Percentiles rank a stretch among this genome's conserved stretches.
phyloP scores from a whole-genome alignment of 2,888 invertebrate genomes.

The Agrochola litura region DNA sequence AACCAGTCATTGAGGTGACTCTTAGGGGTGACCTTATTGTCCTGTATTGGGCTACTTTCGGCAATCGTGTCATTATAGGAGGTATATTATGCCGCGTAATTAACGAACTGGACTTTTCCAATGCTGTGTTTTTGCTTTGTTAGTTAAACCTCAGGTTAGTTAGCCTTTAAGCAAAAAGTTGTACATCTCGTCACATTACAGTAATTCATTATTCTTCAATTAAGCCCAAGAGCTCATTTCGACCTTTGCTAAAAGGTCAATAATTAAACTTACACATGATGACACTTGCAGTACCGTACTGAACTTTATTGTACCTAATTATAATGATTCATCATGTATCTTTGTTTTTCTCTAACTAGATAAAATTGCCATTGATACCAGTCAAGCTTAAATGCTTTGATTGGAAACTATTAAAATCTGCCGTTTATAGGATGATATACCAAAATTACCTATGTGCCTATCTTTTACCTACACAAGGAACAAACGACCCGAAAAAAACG shows the following conservation, averaged over 20 bases:
- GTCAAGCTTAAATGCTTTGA: not conserved
- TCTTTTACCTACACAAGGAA: not conserved
- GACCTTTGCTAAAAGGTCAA: conserved; percentile 61
- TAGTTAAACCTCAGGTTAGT: conserved; percentile 34
- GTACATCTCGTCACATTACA: conserved; percentile 30
- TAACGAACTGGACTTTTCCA: conserved; percentile 30
- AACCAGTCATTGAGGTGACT: not conserved
- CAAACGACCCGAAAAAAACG: not conserved
- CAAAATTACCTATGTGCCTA: not conserved
- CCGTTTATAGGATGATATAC: not conserved
- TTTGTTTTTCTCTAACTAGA: conserved; percentile 17
- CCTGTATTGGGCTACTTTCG: not conserved
- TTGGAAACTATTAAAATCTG: not conserved
- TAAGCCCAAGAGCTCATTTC: conserved; percentile 56
- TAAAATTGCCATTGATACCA: conserved; percentile 16
- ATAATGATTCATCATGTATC: conserved; percentile 23
- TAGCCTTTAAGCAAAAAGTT: conserved; percentile 53
- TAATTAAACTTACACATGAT: conserved; percentile 57
- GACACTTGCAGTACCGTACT: conserved; percentile 49
- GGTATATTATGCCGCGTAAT: conserved; percentile 7
- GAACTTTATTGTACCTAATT: conserved; percentile 47
- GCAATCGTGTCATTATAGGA: not conserved
- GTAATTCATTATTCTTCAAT: conserved; percentile 62
- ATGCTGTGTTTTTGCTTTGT: conserved; percentile 29
- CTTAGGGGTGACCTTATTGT: not conserved